These are phyloP conservation scores for Acanthosoma haemorrhoidale DNA, from an alignment of 2,888 invertebrate genomes.

Conservation along the genomic window DNA sequence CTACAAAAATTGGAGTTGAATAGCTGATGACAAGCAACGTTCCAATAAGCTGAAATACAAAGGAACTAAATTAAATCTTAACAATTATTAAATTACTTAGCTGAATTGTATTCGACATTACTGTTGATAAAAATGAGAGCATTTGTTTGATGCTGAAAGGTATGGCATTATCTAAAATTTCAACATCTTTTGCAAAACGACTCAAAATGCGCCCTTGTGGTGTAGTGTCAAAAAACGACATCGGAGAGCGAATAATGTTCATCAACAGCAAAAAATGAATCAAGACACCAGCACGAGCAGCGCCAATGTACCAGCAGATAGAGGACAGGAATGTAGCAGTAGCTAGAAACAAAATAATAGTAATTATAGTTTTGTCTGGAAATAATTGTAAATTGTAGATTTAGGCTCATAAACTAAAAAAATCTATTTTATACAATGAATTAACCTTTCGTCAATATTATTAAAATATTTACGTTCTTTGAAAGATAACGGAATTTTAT, in stretches of 20 bases:
- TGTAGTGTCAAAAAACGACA: constrained; percentile 48
- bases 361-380: too few relatives aligned
- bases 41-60: constrained; percentile 65
- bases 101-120: not conserved
- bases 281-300: not conserved
- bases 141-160: not conserved
- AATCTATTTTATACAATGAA: too few relatives aligned
- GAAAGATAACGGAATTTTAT: too few relatives aligned
- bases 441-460: too few relatives aligned
- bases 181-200: constrained; percentile 47
- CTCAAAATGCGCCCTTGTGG: constrained; percentile 48
- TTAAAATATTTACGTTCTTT: too few relatives aligned
- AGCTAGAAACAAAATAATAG: not conserved
- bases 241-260: constrained; percentile 43
- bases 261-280: not conserved
- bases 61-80: not conserved
- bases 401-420: too few relatives aligned
- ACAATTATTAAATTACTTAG: not conserved
- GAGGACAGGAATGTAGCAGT: not conserved
- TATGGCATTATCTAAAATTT: constrained; percentile 43
- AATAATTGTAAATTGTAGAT: too few relatives aligned
- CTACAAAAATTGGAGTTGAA: constrained; percentile 76
- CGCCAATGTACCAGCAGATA: not conserved
- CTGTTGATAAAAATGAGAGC: not conserved
- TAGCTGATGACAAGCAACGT: constrained; percentile 80